Evolutionary conservation across 2,888 invertebrate genomes (phyloP).

Genomic region (Parapristionchus giblindavisi): DNA sequence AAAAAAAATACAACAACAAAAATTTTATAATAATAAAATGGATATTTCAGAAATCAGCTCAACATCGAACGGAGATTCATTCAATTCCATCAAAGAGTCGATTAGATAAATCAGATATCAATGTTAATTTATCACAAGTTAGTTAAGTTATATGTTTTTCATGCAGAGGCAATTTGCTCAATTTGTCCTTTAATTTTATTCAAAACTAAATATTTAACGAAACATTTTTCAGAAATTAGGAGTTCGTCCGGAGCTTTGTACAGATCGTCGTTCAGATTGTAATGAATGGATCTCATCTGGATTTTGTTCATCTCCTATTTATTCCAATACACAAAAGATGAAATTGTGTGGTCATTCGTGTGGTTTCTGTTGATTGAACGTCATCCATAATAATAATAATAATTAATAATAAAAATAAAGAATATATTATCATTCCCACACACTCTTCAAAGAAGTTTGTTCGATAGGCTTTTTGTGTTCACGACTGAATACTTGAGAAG

Average conservation of each 20-base stretch:
- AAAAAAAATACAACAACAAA: too few relatives aligned
- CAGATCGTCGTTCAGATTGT: slow-evolving; percentile 59
- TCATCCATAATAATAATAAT: slow-evolving; percentile 2
- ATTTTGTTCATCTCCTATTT: slow-evolving; percentile 59
- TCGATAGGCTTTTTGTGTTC: too few relatives aligned
- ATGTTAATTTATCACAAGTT: too few relatives aligned
- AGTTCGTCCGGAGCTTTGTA: slow-evolving; percentile 42
- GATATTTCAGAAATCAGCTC: slow-evolving; percentile 6
- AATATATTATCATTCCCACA: too few relatives aligned
- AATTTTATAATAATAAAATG: too few relatives aligned
- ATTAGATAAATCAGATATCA: too few relatives aligned
- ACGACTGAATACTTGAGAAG: too few relatives aligned
- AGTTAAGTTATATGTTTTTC: too few relatives aligned
- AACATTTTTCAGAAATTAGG: slow-evolving; percentile 7
- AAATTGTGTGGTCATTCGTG: slow-evolving; percentile 62
- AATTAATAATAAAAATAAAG: too few relatives aligned
- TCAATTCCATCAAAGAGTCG: not conserved
- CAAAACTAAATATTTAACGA: not conserved
- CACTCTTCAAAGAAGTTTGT: too few relatives aligned
- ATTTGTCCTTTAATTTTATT: too few relatives aligned
- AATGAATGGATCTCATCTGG: slow-evolving; percentile 61
- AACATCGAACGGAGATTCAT: not conserved
- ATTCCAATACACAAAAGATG: slow-evolving; percentile 58
- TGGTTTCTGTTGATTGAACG: slow-evolving; percentile 49
- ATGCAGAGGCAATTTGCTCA: too few relatives aligned